Base-by-base conservation (phyloP, 1,140 invertebrate species). In the Hestina assimilis region DNA sequence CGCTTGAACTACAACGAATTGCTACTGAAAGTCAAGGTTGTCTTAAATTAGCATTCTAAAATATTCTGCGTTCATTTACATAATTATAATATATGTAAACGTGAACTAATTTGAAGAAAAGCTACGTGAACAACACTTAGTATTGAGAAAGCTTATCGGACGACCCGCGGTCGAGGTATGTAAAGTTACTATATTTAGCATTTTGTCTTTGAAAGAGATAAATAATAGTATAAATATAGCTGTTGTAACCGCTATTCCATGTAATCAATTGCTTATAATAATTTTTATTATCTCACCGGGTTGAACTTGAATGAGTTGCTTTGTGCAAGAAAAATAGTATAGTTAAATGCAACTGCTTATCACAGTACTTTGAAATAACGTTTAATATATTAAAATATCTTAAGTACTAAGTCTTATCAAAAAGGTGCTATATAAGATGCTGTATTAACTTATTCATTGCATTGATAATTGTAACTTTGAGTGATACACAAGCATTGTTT, bases 341-440 rank as follows among this genome's bases (percentile, higher is more conserved):
- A 14, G 24, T 28, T 9, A 28, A 28, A 7, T 28, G 9, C 23
- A 24, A 14, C 24, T 40, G 23, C 23, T 48, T 48, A 48, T 48
- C 45, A 14, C 7, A 48, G 15, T 35, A 33, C 33, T 48, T 35
- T 12, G 14, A 33, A 48, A 1, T 23, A 15, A 7, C 12, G 19
- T 29, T 54, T 11, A 45, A 20, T 28, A 11, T 42, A 42, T 45
- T 11, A 54, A 48, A 48, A 31, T 45, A 41, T 53, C 14, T 45
- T 45, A 46, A 55, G 31, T 55, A 45, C 33, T 14, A 11, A 40
- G 14, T 55, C 31, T 55, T 55, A 55, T 55, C 53, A 40, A 35
- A n/a, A 14, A 40, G 31, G 8, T 28, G 43, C 29, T 56, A 58
- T 58, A 58, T 50, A 58, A 58, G 46, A 58, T 43, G 28, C 11